A percentile compares a stretch with the other conserved stretches of the same genome.
phyloP scores from a whole-genome alignment of 2,797 vertebrate species.

The Corythornis leucogaster region DNA sequence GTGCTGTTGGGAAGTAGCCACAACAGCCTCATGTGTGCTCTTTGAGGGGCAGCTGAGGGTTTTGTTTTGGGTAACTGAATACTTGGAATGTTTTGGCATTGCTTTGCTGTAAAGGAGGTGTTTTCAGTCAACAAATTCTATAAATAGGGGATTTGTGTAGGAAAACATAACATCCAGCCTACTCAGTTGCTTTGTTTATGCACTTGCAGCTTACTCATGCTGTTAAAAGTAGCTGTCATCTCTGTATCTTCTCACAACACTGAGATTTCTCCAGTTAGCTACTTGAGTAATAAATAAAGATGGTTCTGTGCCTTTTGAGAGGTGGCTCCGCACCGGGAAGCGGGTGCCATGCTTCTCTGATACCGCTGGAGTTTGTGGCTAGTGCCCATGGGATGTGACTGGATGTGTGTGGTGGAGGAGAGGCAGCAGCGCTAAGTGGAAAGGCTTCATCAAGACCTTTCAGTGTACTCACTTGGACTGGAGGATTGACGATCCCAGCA shows the following conservation, averaged over 20 bases:
- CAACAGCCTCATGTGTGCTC: accelerated
- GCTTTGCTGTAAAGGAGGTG: neutral
- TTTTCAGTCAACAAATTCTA: neutral
- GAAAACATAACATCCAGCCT: neutral
- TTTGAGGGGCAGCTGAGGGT: neutral
- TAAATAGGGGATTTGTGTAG: neutral
- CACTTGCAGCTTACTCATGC: neutral
- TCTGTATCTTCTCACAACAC: neutral
- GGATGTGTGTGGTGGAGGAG: neutral
- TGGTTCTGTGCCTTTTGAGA: neutral
- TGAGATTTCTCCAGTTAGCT: neutral
- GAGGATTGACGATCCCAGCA: neutral
- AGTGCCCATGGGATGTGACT: neutral
- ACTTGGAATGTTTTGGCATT: neutral
- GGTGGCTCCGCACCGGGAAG: neutral
- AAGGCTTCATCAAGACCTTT: neutral
- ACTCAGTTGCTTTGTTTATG: neutral
- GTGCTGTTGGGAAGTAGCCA: neutral
- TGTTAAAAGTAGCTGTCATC: neutral
- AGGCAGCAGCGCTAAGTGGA: neutral
- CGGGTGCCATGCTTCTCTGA: neutral
- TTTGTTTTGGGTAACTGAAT: neutral
- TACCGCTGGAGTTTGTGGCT: neutral
- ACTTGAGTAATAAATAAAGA: neutral
- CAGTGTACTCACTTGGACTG: neutral